These are phyloP conservation scores for Clupea harengus DNA, from an alignment of 2,113 vertebrate genomes.

Conservation along the genomic window DNA sequence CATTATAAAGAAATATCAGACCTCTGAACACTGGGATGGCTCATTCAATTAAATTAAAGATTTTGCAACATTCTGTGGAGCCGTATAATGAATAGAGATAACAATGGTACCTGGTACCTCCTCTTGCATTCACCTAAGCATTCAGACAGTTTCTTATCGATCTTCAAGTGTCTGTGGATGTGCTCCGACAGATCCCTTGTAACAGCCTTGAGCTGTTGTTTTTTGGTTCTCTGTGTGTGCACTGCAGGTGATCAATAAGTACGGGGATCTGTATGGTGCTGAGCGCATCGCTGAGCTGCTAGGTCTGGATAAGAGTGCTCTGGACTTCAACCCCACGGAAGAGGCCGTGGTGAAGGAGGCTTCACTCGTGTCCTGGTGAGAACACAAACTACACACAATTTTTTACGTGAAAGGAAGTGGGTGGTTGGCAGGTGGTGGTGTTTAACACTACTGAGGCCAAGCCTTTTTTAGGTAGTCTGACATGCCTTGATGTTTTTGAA, in stretches of 20 bases:
- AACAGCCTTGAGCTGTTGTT: neutral
- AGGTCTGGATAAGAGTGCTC: conserved; percentile 92
- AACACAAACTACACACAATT: neutral
- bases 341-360: conserved; percentile 85
- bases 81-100: no score
- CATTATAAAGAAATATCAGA: no score
- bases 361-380: conserved; percentile 89
- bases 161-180: neutral
- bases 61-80: no score
- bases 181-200: neutral
- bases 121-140: neutral
- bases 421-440: no score
- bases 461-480: no score
- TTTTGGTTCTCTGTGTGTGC: neutral
- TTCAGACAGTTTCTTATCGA: neutral
- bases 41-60: no score
- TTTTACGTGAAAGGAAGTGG: no score
- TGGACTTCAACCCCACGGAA: conserved; percentile 95
- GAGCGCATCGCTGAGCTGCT: conserved; percentile 95
- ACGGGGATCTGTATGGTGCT: conserved; percentile 92
- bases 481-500: no score
- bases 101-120: neutral
- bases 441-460: no score
- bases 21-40: no score
- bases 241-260: conserved; percentile 95